Evolutionary conservation across 1,140 invertebrate genomes (phyloP), one percentile per base, ranked within the genome.

Genomic region (Drosophila nikananu): DNA sequence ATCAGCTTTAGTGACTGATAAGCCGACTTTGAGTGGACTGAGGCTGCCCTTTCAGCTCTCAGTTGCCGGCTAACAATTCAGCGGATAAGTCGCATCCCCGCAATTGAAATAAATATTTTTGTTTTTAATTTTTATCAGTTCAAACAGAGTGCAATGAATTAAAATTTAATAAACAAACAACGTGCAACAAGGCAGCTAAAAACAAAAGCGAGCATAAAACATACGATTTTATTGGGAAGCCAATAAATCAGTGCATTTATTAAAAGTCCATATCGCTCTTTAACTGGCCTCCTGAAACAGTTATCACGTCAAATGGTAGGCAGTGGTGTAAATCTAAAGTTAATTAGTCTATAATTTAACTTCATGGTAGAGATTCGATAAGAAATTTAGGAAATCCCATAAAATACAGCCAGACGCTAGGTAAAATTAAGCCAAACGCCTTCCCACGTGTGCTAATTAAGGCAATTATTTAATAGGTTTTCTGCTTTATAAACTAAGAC

Each of bases 311-410:
- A 32, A 73, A 52, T 30, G 27, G 23, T 19, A 15, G 30, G 21
- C 46, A 30, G 39, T 12, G 37, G 17, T 44, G 37, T 71, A 73
- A 73, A 73, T 73, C 71, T n/a, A 13, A 61, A 72, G 15, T 48
- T 30, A 61, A 74, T 74, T 73, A 21, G 44, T 17, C 68, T 52
- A 61, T 61, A 73, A 73, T 73, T 60, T 49, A 51, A 35, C 15
- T 72, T 37, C 27, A 55, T 52, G 19, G 63, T 9, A 41, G 39
- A 49, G 41, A 58, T 23, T 32, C n/a, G 54, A 60, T 71, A 51
- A 60, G 66, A 35, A 13, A 15, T 32, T 12, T 4, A 41, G 63
- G 55, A 19, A 73, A 52, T 8, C 6, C 27, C 37, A 1, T 19
- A 39, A 42, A 52, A 30, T 42, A 35, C 21, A 8, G 7, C 30